phyloP scores from a whole-genome alignment of 2,113 vertebrate genomes.

The Peromyscus californicus region DNA sequence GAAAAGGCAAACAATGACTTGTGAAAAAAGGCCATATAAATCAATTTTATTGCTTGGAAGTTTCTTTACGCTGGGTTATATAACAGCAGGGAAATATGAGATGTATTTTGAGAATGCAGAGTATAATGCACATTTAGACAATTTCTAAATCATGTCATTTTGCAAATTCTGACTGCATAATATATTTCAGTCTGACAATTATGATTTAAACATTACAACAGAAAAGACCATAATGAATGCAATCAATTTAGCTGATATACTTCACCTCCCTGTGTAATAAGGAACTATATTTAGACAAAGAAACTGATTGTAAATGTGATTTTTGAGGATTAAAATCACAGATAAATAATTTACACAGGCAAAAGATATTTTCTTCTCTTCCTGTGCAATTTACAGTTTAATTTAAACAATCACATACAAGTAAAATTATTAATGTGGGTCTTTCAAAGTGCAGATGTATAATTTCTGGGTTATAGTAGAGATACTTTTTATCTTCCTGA shows the following conservation, averaged over 20 bases:
- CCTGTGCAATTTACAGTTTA: background rate
- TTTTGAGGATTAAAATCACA: background rate
- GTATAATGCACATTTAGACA: background rate
- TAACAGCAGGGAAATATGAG: background rate
- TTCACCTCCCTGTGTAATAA: background rate
- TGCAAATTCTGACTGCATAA: background rate
- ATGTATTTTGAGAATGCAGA: background rate
- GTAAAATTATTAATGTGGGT: background rate
- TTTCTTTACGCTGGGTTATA: background rate
- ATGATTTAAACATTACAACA: background rate
- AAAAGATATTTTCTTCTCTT: background rate
- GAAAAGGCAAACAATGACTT: background rate
- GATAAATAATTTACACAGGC: background rate
- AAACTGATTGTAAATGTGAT: background rate
- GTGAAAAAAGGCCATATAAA: background rate
- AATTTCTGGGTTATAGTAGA: background rate
- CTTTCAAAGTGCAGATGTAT: background rate
- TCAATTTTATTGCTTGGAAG: conserved; percentile 20
- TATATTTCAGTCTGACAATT: background rate
- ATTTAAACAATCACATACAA: background rate
- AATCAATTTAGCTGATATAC: background rate
- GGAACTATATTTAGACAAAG: background rate
- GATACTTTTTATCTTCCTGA: background rate
- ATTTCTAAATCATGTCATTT: background rate
- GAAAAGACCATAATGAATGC: background rate